Evolutionary conservation across 2,113 vertebrate species (phyloP), one percentile per base, ranked within the genome.

Genomic region (Chelonoidis abingdonii): DNA sequence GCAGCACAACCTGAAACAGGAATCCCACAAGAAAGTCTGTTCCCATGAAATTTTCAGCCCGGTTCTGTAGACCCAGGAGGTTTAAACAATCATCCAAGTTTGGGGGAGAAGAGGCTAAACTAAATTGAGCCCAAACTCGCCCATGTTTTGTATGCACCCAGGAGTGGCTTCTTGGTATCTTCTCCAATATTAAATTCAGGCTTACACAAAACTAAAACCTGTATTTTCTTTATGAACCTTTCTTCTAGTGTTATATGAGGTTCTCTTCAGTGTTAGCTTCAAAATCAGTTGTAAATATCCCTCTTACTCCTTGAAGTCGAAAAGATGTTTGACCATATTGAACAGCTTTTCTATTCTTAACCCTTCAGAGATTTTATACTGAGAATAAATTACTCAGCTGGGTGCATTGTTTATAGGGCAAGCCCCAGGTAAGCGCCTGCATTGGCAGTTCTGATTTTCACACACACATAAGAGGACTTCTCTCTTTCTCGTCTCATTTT

Each of bases 371-470:
- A 96, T 97, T 97, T 93, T 95, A 91, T 92, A 69, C 92, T 5
- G 80, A 95, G 96, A 97, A 97, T 97, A 97, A 97, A 97, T 97
- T 97, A 97, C 96, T 93, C 97, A 96, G 95, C 94, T 97, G 97
- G 96, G 31, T 97, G 96, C 89, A 2, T 49, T 94, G 94, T 96
- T 96, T 93, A 91, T 31, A 96, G 94, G 91, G 25, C 93, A 97
- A 95, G 94, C 47, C 80, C 65, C 94, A 92, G 86, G 84, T 92
- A 27, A 87, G 82, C 91, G 92, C 91, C 96, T 96, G 95, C 94
- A 91, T 91, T 88, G 83, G 84, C 27, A 91, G 95, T 82, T 88
- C 69, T 92, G 94, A 95, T 97, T 96, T 97, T 97, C 95, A 95
- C 96, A 95, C 94, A 89, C 96, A 96, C 95, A 96, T 97, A 96